Evolutionary conservation across 2,797 vertebrate species (phyloP).

Genomic region (Clarias platycephalus): DNA sequence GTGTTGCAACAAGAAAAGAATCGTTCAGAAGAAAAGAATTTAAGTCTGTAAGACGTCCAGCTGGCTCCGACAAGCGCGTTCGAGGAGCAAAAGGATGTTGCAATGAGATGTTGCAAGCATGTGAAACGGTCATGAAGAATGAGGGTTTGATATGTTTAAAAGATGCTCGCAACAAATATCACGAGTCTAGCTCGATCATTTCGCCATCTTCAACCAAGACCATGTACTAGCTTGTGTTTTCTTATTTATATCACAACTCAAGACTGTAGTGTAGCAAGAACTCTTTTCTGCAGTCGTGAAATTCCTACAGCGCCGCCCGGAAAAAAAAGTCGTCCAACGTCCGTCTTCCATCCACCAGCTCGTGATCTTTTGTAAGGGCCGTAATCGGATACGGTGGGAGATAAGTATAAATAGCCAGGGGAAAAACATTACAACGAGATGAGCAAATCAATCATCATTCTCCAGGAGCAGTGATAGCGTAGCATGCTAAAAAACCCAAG

Average conservation of each 20-base stretch:
- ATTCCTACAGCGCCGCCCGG: too few relatives aligned
- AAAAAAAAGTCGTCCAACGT: neutral
- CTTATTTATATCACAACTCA: too few relatives aligned
- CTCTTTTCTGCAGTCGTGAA: neutral
- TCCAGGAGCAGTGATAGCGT: conserved; percentile 48
- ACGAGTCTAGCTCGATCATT: neutral
- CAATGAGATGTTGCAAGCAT: neutral
- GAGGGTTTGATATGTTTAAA: neutral
- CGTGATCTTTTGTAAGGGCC: neutral
- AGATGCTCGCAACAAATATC: neutral
- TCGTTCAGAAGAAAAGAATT: conserved; percentile 31
- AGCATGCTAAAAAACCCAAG: conserved; percentile 52
- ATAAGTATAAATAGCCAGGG: conserved; percentile 36
- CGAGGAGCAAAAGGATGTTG: neutral
- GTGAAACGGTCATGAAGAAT: neutral
- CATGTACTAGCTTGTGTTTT: neutral
- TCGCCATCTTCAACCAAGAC: neutral
- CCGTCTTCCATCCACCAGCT: neutral
- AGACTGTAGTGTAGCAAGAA: neutral
- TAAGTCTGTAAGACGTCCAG: neutral
- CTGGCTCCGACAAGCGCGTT: neutral
- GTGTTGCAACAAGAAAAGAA: conserved; percentile 18
- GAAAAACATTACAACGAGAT: conserved; percentile 32
- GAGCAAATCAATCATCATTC: conserved; percentile 57
- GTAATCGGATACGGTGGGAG: conserved; percentile 10